Conservation (phyloP, 2,888 invertebrate genomes). For the Ramazzottius varieornatus region DNA sequence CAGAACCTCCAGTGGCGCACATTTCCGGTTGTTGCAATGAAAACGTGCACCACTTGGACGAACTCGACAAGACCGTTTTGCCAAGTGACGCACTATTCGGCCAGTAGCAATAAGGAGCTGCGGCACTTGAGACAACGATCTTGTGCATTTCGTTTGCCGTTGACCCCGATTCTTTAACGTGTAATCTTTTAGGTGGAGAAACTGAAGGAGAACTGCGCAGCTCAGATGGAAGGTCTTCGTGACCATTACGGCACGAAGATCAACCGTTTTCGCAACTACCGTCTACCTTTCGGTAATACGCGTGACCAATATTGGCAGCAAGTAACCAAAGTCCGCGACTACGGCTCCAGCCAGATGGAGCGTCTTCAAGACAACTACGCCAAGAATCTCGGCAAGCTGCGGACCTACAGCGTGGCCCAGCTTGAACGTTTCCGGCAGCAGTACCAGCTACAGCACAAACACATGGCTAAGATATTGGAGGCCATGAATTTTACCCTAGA, state of each 20-base stretch:
- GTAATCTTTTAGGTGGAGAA: not conserved
- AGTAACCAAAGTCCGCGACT: not conserved
- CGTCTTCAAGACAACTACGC: constrained; percentile 1
- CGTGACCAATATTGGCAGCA: constrained; percentile 2
- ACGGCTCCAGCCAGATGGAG: not conserved
- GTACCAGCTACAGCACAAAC: not conserved
- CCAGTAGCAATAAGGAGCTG: too few species aligned
- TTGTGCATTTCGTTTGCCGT: too few species aligned
- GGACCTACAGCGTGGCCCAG: not conserved
- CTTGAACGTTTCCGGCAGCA: not conserved
- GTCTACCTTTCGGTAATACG: not conserved
- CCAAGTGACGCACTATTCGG: too few species aligned
- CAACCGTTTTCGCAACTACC: not conserved
- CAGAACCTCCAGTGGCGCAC: too few species aligned
- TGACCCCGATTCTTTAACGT: too few species aligned
- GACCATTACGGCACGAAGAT: not conserved
- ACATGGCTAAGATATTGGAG: not conserved
- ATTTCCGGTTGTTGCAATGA: too few species aligned
- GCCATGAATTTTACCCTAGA: constrained; percentile 1
- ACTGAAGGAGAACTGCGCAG: not conserved
- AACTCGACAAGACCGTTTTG: too few species aligned
- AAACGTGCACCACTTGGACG: too few species aligned
- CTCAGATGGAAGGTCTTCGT: not conserved
- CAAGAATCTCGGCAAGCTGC: not conserved
- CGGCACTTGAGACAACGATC: too few species aligned